Percentiles rank a stretch among this genome's conserved stretches.
Evolutionary conservation across 2,113 vertebrate genomes (phyloP).

Genomic region (Prinia subflava): DNA sequence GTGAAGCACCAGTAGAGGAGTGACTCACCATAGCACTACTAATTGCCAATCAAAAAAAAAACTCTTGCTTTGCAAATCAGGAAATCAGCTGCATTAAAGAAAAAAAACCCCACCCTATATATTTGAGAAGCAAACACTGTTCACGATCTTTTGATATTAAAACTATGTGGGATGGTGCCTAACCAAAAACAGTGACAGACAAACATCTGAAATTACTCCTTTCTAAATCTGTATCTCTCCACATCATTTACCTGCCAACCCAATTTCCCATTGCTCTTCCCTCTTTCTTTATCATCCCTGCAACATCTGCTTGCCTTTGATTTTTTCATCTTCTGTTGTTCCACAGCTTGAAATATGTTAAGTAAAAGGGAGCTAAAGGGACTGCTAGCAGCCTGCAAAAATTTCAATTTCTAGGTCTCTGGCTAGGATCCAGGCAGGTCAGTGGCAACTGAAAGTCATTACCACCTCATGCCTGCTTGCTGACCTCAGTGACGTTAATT

Average conservation of each 20-base stretch:
- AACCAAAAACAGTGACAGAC: neutral
- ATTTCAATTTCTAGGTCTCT: neutral
- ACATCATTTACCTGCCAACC: neutral
- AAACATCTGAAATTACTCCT: neutral
- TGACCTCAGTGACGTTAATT: slow-evolving; percentile 25
- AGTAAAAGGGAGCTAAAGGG: neutral
- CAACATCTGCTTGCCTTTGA: neutral
- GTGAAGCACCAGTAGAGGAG: neutral
- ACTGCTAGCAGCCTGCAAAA: neutral
- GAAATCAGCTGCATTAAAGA: neutral
- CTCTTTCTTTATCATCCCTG: neutral
- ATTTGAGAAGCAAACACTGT: neutral
- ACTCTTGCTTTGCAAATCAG: neutral
- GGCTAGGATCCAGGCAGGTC: neutral
- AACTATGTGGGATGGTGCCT: neutral
- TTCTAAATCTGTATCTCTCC: neutral
- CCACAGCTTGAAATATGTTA: neutral
- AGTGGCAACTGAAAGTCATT: neutral
- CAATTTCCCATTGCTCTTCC: neutral
- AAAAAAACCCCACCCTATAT: neutral
- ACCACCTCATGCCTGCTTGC: neutral
- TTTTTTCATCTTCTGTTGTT: neutral
- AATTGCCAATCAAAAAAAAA: slow-evolving; percentile 37
- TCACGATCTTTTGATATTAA: neutral
- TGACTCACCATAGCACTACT: slow-evolving; percentile 56